phyloP scores from a whole-genome alignment of 2,888 invertebrate species.

The Pammene fasciana region DNA sequence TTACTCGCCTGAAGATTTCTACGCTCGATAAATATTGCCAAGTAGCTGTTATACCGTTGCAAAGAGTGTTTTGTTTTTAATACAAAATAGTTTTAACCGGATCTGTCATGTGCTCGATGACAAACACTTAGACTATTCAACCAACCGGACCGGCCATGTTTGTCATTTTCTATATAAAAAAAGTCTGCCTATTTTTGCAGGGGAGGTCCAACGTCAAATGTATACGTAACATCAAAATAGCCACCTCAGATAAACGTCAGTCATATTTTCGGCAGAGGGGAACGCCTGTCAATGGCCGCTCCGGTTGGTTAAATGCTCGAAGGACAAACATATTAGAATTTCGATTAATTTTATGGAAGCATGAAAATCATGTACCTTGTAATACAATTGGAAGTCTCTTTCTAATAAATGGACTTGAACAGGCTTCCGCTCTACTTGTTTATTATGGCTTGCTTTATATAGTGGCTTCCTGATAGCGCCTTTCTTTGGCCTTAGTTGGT shows the following conservation, averaged over 20 bases:
- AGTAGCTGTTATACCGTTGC: constrained; percentile 22
- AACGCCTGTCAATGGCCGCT: too few species aligned
- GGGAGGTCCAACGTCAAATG: too few species aligned
- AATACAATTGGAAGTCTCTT: not conserved
- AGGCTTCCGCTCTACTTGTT: not conserved
- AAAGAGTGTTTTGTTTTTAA: constrained; percentile 15
- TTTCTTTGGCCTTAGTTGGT: constrained; percentile 51
- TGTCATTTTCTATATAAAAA: too few species aligned
- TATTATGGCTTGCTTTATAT: not conserved
- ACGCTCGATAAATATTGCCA: constrained; percentile 33
- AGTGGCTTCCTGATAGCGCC: constrained; percentile 45
- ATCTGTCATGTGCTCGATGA: constrained; percentile 29
- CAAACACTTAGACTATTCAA: too few species aligned
- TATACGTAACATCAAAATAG: too few species aligned
- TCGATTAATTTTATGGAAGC: not conserved
- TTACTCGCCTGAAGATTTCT: constrained; percentile 24
- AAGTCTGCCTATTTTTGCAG: too few species aligned
- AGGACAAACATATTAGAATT: constrained; percentile 2
- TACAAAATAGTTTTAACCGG: not conserved
- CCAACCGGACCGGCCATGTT: too few species aligned
- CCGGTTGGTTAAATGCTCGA: too few species aligned
- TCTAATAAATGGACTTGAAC: not conserved
- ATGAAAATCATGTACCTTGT: not conserved
- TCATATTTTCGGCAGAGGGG: too few species aligned
- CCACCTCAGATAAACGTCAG: too few species aligned